phyloP scores from a whole-genome alignment of 1,140 invertebrate species.

The Drosophila repletoides region DNA sequence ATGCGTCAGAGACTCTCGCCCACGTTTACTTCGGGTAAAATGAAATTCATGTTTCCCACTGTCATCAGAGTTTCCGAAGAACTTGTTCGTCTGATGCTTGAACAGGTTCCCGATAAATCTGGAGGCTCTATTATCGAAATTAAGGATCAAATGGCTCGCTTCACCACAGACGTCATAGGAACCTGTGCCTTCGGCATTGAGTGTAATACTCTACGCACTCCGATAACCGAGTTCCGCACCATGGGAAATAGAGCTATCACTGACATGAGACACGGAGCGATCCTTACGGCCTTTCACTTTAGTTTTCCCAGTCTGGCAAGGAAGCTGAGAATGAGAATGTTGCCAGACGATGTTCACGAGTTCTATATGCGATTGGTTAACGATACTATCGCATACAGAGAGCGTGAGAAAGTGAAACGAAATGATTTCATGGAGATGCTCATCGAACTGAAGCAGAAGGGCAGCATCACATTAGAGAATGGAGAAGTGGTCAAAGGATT shows the following conservation, averaged over 20 bases:
- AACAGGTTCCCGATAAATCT: neutral
- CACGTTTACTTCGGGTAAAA: conserved; percentile 84
- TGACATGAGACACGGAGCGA: conserved; percentile 16
- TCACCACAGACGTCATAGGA: conserved; percentile 83
- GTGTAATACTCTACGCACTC: conserved; percentile 83
- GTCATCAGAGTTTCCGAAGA: conserved; percentile 59
- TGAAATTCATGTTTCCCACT: conserved; percentile 84
- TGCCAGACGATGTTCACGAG: conserved; percentile 80
- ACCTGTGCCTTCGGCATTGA: conserved; percentile 86
- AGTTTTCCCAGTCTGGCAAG: conserved; percentile 40
- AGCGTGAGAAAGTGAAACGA: conserved; percentile 45
- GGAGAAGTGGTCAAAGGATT: conserved; percentile 37
- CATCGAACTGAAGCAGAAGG: conserved; percentile 82
- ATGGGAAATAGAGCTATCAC: conserved; percentile 38
- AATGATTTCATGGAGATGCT: conserved; percentile 83
- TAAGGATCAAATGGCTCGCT: conserved; percentile 60
- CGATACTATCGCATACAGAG: conserved; percentile 59
- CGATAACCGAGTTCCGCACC: conserved; percentile 83
- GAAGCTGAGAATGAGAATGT: conserved; percentile 44
- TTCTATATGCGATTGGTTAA: conserved; percentile 75
- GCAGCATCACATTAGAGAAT: conserved; percentile 6
- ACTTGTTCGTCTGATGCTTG: conserved; percentile 17
- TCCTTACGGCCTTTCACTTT: conserved; percentile 20
- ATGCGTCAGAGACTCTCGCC: conserved; percentile 84
- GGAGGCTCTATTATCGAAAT: conserved; percentile 39